These are phyloP conservation scores for Drosophila saltans DNA, from an alignment of 1,140 invertebrate species.

Conservation along the genomic window DNA sequence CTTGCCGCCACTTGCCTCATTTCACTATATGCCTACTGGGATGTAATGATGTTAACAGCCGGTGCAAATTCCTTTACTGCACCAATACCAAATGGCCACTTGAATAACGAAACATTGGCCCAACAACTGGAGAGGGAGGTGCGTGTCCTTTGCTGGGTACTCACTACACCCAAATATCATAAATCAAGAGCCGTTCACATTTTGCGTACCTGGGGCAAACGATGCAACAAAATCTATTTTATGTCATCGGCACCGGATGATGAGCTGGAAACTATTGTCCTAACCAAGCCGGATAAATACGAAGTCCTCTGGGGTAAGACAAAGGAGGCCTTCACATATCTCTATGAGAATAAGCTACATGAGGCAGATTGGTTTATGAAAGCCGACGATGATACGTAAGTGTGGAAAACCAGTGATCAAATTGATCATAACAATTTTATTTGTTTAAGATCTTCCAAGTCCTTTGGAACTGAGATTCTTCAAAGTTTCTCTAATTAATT, in stretches of 20 bases:
- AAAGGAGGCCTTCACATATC: conserved; percentile 94
- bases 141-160: conserved; percentile 96
- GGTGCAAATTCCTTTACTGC: background rate
- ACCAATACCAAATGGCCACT: background rate
- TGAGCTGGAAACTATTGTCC: conserved; percentile 85
- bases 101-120: conserved; percentile 35
- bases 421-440: background rate
- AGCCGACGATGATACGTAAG: conserved; percentile 96
- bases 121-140: conserved; percentile 84
- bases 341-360: conserved; percentile 91
- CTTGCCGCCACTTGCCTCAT: conserved; percentile 25
- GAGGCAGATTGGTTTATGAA: conserved; percentile 97
- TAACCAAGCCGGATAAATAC: conserved; percentile 91
- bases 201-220: conserved; percentile 96
- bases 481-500: too few species aligned
- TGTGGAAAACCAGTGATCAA: conserved; percentile 83
- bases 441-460: background rate
- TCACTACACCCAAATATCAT: conserved; percentile 96
- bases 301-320: conserved; percentile 97
- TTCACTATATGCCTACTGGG: conserved; percentile 51
- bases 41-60: conserved; percentile 45
- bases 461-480: too few species aligned
- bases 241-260: conserved; percentile 90
- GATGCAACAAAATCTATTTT: conserved; percentile 95
- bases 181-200: conserved; percentile 94